These are phyloP conservation scores for Otus sunia DNA, from an alignment of 2,113 vertebrate species.

Conservation along the genomic window DNA sequence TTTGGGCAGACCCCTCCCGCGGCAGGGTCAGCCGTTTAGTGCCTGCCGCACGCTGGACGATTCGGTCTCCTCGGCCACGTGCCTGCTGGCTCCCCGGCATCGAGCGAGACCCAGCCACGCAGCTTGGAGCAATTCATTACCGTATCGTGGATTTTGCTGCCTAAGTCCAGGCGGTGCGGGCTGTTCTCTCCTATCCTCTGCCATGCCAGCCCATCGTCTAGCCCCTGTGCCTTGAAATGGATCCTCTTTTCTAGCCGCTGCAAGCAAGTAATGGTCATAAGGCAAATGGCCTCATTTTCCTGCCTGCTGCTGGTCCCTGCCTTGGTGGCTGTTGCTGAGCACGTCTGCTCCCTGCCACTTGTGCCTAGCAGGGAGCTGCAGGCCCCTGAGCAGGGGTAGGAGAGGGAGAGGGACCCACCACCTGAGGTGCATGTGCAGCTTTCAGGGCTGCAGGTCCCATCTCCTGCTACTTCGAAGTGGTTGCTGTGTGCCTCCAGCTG, in stretches of 20 bases:
- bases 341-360: neutral
- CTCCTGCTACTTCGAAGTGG: neutral
- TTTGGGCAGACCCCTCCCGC: neutral
- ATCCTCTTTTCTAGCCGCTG: neutral
- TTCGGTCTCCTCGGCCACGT: neutral
- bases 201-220: neutral
- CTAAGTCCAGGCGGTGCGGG: neutral
- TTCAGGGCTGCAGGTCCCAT: neutral
- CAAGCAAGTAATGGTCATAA: too few species aligned
- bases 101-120: rapidly evolving
- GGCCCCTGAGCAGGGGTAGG: neutral
- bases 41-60: neutral
- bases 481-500: rapidly evolving
- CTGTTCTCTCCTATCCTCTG: neutral
- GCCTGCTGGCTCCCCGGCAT: neutral
- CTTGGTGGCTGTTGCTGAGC: neutral
- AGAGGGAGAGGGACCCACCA: too few species aligned
- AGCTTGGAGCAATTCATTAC: rapidly evolving
- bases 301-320: neutral
- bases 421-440: neutral
- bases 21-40: too few species aligned
- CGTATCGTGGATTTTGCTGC: neutral
- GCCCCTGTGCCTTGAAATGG: neutral
- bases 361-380: neutral
- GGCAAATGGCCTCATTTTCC: neutral